phyloP scores from a whole-genome alignment of 1,140 invertebrate species.

The Octopus bimaculoides region DNA sequence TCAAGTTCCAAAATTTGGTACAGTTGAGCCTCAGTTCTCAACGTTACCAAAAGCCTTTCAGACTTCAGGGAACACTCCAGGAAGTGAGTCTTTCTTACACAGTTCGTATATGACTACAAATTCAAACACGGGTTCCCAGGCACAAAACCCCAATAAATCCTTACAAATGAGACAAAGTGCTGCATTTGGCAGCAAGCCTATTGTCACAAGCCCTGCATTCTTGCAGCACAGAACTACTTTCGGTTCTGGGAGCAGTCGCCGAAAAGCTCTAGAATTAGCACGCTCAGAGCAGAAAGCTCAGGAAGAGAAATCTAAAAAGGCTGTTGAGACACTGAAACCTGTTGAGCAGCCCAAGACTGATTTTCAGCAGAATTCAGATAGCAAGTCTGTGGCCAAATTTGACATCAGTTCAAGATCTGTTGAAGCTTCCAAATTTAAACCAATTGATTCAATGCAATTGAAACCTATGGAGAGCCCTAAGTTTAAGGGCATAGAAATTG shows the following conservation, averaged over 20 bases:
- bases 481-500: background rate
- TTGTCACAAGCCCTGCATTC: background rate
- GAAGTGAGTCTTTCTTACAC: background rate
- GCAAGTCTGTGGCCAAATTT: background rate
- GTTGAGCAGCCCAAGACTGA: background rate
- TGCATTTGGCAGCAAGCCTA: background rate
- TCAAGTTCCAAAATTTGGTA: constrained; percentile 2
- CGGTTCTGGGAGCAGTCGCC: constrained; percentile 2
- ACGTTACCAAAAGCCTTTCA: constrained; percentile 6
- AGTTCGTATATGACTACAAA: constrained; percentile 10
- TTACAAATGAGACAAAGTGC: background rate
- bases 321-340: background rate
- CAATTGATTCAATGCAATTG: background rate
- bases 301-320: background rate
- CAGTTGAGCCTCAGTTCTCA: background rate
- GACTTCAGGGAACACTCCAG: background rate
- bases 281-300: background rate
- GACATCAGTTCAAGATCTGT: background rate
- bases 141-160: background rate
- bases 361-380: background rate
- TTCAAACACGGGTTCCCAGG: background rate
- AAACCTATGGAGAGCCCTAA: background rate
- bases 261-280: background rate
- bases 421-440: background rate
- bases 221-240: constrained; percentile 7